These are phyloP conservation scores for Drosophila lacertosa DNA, from an alignment of 1,140 invertebrate genomes.

Conservation along the genomic window DNA sequence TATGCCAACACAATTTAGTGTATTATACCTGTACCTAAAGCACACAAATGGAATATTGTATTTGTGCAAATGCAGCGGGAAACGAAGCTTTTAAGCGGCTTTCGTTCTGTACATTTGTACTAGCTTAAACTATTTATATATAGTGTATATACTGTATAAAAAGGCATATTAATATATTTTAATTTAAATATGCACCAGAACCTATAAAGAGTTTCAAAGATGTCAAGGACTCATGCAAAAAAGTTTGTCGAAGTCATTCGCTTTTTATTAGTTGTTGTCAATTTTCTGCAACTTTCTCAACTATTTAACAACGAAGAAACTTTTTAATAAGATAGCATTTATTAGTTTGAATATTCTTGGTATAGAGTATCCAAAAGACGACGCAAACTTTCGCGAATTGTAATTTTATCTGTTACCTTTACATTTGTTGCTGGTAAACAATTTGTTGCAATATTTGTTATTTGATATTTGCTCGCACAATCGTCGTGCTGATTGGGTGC, in stretches of 20 bases:
- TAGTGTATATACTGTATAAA: no score
- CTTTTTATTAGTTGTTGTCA: no score
- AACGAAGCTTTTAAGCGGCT: constrained; percentile 31
- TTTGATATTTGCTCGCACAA: constrained; percentile 63
- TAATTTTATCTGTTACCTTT: constrained; percentile 12
- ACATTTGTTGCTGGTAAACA: constrained; percentile 31
- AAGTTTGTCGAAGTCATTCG: no score
- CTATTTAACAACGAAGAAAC: no score
- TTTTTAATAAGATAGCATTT: no score
- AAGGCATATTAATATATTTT: no score
- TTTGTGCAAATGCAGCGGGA: constrained; percentile 11
- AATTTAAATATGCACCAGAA: no score
- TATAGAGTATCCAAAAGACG: constrained; percentile 14
- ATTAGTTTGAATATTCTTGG: no score
- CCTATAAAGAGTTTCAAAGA: no score
- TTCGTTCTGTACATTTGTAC: constrained; percentile 7
- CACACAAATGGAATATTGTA: constrained; percentile 22
- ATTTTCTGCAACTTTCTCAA: no score
- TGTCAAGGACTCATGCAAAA: no score
- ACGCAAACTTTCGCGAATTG: not conserved
- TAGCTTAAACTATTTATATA: no score
- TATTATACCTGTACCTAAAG: not conserved
- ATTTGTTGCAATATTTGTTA: constrained; percentile 73
- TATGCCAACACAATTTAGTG: not conserved
- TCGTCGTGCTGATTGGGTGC: constrained; percentile 56